Conservation (phyloP, 2,113 vertebrate genomes). For the Vulpes lagopus region DNA sequence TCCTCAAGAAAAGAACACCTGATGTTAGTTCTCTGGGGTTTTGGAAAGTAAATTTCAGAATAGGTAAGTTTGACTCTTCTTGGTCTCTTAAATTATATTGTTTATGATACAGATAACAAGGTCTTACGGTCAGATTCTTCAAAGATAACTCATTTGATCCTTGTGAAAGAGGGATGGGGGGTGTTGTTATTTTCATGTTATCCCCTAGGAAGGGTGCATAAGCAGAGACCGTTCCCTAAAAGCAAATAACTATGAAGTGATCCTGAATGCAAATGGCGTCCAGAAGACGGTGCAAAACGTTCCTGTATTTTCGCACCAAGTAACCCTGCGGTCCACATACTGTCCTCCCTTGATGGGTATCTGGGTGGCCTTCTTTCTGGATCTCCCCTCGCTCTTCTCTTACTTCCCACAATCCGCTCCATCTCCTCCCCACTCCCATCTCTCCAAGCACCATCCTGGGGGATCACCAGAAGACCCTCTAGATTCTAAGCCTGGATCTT, state of each 20-base stretch:
- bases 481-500: background rate
- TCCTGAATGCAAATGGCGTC: background rate
- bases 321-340: background rate
- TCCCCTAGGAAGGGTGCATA: background rate
- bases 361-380: background rate
- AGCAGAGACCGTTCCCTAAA: background rate
- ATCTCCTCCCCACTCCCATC: background rate
- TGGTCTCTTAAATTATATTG: conserved; percentile 48
- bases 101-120: conserved; percentile 44
- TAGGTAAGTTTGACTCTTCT: conserved; percentile 56
- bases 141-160: conserved; percentile 48
- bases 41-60: conserved; percentile 52
- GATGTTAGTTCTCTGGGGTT: conserved; percentile 53
- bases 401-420: background rate
- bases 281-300: background rate
- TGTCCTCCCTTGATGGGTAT: background rate
- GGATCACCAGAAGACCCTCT: background rate
- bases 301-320: background rate
- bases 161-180: background rate
- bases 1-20: conserved; percentile 22
- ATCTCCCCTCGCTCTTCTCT: background rate
- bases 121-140: conserved; percentile 48
- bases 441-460: background rate
- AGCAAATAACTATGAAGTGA: background rate
- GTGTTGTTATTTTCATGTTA: conserved; percentile 15